These are phyloP conservation scores for Halichondria panicea DNA, from an alignment of 37 sponge, comb jelly and placozoan genomes.

Conservation along the genomic window DNA sequence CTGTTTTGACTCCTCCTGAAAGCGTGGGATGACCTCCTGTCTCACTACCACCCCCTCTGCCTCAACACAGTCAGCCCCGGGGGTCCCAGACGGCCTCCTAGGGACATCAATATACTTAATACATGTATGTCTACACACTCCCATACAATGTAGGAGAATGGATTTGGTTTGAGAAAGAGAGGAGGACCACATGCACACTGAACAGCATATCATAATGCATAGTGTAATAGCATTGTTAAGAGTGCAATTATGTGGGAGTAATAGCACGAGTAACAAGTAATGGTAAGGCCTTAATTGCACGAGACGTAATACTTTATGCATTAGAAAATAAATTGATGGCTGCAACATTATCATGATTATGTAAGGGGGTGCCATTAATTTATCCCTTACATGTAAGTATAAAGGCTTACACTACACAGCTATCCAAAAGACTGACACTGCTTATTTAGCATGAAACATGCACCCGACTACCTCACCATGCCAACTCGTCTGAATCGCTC, in stretches of 20 bases:
- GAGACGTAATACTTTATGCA: too few relatives aligned
- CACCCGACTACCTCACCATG: conserved; percentile 33
- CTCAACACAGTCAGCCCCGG: conserved; percentile 4
- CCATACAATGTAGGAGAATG: too few relatives aligned
- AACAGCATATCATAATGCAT: too few relatives aligned
- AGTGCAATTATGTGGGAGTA: not conserved
- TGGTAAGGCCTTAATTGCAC: too few relatives aligned
- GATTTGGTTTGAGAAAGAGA: too few relatives aligned
- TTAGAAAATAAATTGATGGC: too few relatives aligned
- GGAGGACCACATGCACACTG: too few relatives aligned
- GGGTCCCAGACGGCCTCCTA: conserved; percentile 48
- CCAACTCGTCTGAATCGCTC: not conserved
- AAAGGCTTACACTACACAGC: not conserved
- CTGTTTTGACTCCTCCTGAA: not conserved
- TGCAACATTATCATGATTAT: not conserved
- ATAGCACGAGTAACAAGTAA: not conserved
- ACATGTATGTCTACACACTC: too few relatives aligned
- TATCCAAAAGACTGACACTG: not conserved
- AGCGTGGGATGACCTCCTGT: not conserved
- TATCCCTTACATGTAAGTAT: not conserved
- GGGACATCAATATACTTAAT: too few relatives aligned
- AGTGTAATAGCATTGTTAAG: too few relatives aligned
- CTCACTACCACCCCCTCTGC: not conserved
- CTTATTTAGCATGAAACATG: not conserved
- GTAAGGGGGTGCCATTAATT: not conserved